Base-by-base conservation (phyloP, 2,888 invertebrate genomes). In the Lepidocyrtoides sp. region DNA sequence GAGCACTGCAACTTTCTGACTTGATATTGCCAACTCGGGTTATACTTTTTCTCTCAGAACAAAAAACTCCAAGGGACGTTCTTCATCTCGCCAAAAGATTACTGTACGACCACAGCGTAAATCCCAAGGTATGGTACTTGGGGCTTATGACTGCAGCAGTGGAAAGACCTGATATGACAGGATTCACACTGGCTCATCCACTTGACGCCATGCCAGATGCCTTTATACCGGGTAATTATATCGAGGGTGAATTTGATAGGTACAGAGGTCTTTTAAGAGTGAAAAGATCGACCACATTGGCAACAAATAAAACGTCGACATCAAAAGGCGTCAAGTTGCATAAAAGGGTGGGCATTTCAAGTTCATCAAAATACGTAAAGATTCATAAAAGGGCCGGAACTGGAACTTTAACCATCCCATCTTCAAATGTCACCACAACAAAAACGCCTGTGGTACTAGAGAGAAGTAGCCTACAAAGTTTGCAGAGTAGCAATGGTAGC, bases 41-140 rank as follows among this genome's bases (percentile, higher is more conserved):
- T n/a, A n/a, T n/a, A n/a, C n/a, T n/a, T n/a, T n/a, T n/a, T n/a
- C n/a, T 57, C 20, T 26, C 36, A 69, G 81, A 29, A 8, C 88
- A 89, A 84, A 32, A 72, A 12, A 41, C 63, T 26, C 87, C 91
- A 12, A 77, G 57, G 2, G 83, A 91, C 36, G 66, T 91, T 0
- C 82, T 86, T 10, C 75, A 88, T n/a, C 23, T 91, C n/a, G 92
- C 92, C 14, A 82, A 41, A 77, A 10, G 41, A 2, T 63, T 92
- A 14, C 36, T 75, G 0, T 66, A 77, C 5, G 75, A 44, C 20
- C 82, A 63, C 36, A 87, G 87, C 10, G 54, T 92, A 0, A 89
- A 92, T 60, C 91, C 91, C 0, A 92, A 92, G 20, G 89, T 91
- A 23, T 92, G 92, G 92, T 92, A 92, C 44, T 32, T 72, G 3